A percentile compares a stretch with the other conserved stretches of the same genome.
phyloP scores from a whole-genome alignment of 2,797 vertebrate species.

The Trachurus trachurus region DNA sequence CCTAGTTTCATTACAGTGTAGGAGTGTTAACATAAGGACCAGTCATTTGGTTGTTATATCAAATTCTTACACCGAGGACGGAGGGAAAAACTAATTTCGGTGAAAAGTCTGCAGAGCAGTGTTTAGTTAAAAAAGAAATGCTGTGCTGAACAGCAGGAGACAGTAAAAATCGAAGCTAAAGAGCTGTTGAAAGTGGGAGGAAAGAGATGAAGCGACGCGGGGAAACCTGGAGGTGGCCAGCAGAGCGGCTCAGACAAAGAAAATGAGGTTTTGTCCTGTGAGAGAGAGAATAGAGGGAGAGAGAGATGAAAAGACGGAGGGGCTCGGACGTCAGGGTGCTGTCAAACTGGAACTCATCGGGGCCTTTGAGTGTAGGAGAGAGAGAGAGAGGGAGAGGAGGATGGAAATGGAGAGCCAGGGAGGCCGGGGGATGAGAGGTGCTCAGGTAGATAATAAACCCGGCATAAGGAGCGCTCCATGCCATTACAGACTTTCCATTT shows the following conservation, averaged over 20 bases:
- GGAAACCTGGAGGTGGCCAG: constrained; percentile 43
- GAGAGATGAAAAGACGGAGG: constrained; percentile 16
- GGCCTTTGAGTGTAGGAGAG: constrained; percentile 5
- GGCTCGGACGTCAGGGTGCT: constrained; percentile 8
- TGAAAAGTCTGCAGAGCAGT: neutral
- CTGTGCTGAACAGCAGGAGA: constrained; percentile 41
- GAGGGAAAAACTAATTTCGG: constrained; percentile 15
- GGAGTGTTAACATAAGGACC: neutral
- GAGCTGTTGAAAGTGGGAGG: constrained; percentile 54
- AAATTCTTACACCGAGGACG: neutral
- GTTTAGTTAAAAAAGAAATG: constrained; percentile 20
- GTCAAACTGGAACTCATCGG: constrained; percentile 15
- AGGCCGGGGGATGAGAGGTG: constrained; percentile 24
- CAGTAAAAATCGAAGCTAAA: constrained; percentile 33
- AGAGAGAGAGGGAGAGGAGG: neutral
- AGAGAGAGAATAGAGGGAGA: neutral
- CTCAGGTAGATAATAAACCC: constrained; percentile 51
- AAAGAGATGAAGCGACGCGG: constrained; percentile 38
- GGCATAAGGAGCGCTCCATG: constrained; percentile 31
- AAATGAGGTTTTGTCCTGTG: constrained; percentile 30
- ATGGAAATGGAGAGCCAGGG: neutral
- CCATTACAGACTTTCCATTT: constrained; percentile 20
- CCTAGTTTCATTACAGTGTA: too few relatives aligned
- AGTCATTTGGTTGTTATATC: constrained; percentile 2
- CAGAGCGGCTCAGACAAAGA: constrained; percentile 10